Evolutionary conservation across 2,888 invertebrate species (phyloP).

Genomic region (Elmis aenea): DNA sequence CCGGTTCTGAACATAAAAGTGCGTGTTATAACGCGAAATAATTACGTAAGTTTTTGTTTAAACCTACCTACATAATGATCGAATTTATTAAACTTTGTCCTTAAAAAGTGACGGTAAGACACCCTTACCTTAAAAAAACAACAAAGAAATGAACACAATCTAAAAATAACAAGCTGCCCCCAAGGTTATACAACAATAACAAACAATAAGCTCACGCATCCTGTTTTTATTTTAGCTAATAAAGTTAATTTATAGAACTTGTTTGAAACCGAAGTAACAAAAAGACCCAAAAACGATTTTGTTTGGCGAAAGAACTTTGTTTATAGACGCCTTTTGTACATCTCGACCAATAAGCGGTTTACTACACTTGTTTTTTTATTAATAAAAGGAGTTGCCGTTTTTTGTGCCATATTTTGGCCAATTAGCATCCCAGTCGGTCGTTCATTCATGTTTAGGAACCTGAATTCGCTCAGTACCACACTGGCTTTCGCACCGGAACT

Average conservation of each 20-base stretch:
- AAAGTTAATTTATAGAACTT: not conserved
- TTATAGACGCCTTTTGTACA: constrained; percentile 19
- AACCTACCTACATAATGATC: no score
- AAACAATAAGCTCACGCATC: constrained; percentile 23
- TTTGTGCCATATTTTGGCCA: constrained; percentile 24
- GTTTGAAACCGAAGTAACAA: constrained; percentile 1
- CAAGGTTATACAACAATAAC: constrained; percentile 24
- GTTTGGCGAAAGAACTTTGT: constrained; percentile 14
- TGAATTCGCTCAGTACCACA: constrained; percentile 19
- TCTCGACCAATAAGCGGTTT: constrained; percentile 20
- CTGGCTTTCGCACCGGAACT: constrained; percentile 18
- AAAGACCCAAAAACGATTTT: constrained; percentile 10
- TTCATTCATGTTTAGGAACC: constrained; percentile 26
- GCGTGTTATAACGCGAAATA: no score
- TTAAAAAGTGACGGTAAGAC: no score
- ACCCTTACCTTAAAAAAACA: no score
- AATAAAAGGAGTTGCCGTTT: constrained; percentile 26
- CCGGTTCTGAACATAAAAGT: no score
- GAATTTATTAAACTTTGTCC: no score
- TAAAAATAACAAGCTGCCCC: no score
- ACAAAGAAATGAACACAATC: no score
- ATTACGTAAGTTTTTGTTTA: no score
- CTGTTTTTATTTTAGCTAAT: constrained; percentile 17
- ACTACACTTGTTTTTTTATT: constrained; percentile 12
- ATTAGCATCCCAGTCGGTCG: constrained; percentile 21